These are phyloP conservation scores for Spizella passerina DNA, from an alignment of 2,797 vertebrate genomes.

Conservation along the genomic window DNA sequence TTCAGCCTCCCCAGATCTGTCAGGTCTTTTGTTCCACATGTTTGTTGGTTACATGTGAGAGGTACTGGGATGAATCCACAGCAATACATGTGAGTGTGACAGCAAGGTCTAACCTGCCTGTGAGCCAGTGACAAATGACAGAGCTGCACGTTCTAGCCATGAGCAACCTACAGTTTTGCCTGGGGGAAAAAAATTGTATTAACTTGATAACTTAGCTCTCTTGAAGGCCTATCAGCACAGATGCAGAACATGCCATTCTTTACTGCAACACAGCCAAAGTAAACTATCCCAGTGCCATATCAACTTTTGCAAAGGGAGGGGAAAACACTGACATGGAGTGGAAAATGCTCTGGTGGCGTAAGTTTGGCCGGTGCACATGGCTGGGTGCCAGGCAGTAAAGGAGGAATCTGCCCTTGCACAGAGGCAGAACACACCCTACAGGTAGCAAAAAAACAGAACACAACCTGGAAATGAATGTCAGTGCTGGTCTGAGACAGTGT, in stretches of 20 bases:
- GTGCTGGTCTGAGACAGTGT: neutral
- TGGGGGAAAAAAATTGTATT: neutral
- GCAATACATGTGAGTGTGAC: neutral
- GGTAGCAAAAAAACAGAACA: neutral
- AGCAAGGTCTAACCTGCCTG: neutral
- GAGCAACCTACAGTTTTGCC: neutral
- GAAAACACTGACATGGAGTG: neutral
- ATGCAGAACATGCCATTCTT: conserved; percentile 24
- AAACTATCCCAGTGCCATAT: conserved; percentile 37
- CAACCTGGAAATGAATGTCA: neutral
- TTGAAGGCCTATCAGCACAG: conserved; percentile 32
- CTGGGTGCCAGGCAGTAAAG: neutral
- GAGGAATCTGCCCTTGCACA: accelerated
- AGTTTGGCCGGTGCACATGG: neutral
- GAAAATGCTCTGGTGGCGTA: neutral
- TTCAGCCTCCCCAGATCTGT: neutral
- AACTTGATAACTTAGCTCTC: neutral
- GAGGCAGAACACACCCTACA: neutral
- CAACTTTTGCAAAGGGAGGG: neutral
- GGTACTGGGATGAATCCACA: neutral
- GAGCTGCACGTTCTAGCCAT: neutral
- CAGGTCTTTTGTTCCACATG: neutral
- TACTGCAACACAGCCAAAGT: neutral
- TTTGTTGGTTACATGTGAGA: neutral
- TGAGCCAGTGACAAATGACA: neutral